These are phyloP conservation scores for Drosophila suboccidentalis DNA, from an alignment of 2,888 invertebrate species.

Conservation along the genomic window DNA sequence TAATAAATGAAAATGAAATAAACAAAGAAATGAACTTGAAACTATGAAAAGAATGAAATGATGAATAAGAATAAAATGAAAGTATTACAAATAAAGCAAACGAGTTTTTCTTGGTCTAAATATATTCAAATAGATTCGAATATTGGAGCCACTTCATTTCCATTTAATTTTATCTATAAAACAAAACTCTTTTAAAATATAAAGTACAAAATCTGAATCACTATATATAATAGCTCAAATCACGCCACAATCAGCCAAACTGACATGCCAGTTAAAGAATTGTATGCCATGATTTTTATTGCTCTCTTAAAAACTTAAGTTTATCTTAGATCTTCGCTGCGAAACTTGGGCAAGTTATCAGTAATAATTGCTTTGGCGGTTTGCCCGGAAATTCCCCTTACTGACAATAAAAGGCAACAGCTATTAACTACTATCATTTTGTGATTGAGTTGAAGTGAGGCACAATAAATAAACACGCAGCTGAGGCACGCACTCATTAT, in stretches of 20 bases:
- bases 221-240: slow-evolving; percentile 7
- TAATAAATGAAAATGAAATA: slow-evolving; percentile 26
- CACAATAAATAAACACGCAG: slow-evolving; percentile 45
- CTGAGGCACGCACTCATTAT: slow-evolving; percentile 52
- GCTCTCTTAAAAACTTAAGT: slow-evolving; percentile 5
- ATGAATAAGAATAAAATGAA: slow-evolving; percentile 69
- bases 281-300: slow-evolving; percentile 49
- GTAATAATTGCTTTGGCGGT: slow-evolving; percentile 2
- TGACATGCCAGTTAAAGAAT: slow-evolving; percentile 33
- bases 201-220: slow-evolving; percentile 19
- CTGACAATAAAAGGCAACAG: slow-evolving; percentile 20
- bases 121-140: not conserved
- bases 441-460: slow-evolving; percentile 23
- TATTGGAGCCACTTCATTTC: too few relatives aligned
- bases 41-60: slow-evolving; percentile 32
- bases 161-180: too few relatives aligned
- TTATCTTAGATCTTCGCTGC: slow-evolving; percentile 32
- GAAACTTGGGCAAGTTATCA: slow-evolving; percentile 20
- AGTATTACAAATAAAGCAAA: slow-evolving; percentile 59
- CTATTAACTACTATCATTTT: slow-evolving; percentile 8
- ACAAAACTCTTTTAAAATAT: not conserved
- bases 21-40: slow-evolving; percentile 3
- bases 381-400: slow-evolving; percentile 23
- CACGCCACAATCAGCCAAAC: slow-evolving; percentile 48
- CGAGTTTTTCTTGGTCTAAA: not conserved